Conservation (phyloP, 1,140 invertebrate species). For the Rhagoletis pomonella region DNA sequence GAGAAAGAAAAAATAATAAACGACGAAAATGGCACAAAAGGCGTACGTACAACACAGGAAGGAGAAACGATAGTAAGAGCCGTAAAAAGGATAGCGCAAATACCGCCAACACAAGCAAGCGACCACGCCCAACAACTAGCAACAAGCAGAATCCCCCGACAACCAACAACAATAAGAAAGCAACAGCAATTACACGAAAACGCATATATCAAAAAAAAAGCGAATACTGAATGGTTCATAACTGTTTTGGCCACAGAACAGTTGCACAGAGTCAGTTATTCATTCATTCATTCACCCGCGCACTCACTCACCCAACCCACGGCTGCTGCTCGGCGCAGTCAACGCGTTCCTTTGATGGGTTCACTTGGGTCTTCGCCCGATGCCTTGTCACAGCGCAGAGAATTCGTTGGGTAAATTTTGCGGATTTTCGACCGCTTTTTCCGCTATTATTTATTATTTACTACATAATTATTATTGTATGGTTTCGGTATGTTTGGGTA, state of each 20-base stretch:
- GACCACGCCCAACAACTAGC: constrained; percentile 28
- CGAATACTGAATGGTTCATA: constrained; percentile 26
- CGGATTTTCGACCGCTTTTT: constrained; percentile 48
- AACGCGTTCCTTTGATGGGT: neutral
- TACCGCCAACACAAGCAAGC: constrained; percentile 1
- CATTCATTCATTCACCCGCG: neutral
- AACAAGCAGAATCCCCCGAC: neutral
- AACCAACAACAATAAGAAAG: neutral
- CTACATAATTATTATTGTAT: constrained; percentile 50
- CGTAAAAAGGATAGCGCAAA: neutral
- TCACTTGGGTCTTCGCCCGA: constrained; percentile 26
- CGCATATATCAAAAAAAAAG: constrained; percentile 25
- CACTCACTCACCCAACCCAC: neutral
- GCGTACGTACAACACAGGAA: neutral
- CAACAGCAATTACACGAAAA: constrained; percentile 31
- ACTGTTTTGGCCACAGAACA: constrained; percentile 33
- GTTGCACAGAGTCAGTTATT: constrained; percentile 3
- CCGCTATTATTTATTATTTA: constrained; percentile 48
- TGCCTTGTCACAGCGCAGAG: constrained; percentile 29
- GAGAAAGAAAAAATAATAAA: neutral
- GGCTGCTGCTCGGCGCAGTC: neutral
- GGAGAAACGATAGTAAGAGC: neutral
- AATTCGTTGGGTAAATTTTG: neutral
- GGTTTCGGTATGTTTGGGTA: constrained; percentile 15
- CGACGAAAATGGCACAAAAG: constrained; percentile 15